Evolutionary conservation across 2,113 vertebrate species (phyloP).

Genomic region (Columba livia): DNA sequence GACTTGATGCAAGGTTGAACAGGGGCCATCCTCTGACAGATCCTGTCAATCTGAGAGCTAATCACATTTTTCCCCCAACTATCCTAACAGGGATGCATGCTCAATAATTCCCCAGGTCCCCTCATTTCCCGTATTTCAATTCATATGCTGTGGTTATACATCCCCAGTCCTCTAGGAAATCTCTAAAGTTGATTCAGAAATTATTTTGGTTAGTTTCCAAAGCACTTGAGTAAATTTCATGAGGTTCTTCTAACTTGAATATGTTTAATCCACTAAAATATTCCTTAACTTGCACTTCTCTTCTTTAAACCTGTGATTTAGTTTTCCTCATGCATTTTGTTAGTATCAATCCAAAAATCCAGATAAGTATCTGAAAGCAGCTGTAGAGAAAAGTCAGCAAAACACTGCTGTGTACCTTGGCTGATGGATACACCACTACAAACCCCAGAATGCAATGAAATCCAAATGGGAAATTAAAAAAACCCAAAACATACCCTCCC

Average conservation of each 20-base stretch:
- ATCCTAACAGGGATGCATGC: not conserved
- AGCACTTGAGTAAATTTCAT: not conserved
- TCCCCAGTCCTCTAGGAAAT: not conserved
- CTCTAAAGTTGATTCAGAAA: not conserved
- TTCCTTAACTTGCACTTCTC: not conserved
- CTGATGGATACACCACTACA: not conserved
- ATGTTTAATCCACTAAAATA: not conserved
- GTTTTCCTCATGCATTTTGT: not conserved
- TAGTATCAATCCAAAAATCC: not conserved
- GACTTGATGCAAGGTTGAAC: not conserved
- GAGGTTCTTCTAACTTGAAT: not conserved
- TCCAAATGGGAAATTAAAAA: not conserved
- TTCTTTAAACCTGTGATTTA: not conserved
- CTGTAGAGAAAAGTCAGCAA: not conserved
- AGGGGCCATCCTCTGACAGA: not conserved
- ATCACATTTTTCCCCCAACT: not conserved
- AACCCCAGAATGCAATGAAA: not conserved
- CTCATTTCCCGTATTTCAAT: not conserved
- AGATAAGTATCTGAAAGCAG: not conserved
- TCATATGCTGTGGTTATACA: not conserved
- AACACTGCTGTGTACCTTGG: rapidly evolving
- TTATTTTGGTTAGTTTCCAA: not conserved
- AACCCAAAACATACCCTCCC: not conserved
- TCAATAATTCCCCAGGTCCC: not conserved
- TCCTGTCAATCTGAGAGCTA: not conserved